A percentile compares a stretch with the other conserved stretches of the same genome.
phyloP scores from a whole-genome alignment of 2,113 vertebrate species.

The Mobula hypostoma region DNA sequence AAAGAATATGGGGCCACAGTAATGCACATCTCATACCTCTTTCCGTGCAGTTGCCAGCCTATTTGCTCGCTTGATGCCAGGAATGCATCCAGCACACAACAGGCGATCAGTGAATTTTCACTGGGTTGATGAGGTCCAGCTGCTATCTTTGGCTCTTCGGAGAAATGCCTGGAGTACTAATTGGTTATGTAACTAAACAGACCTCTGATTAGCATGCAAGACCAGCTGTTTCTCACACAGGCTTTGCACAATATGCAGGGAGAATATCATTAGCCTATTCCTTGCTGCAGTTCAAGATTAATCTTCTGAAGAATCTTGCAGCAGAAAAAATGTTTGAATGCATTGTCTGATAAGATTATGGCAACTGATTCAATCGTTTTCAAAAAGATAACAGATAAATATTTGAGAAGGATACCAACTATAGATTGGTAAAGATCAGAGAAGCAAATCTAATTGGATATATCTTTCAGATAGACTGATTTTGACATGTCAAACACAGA shows the following conservation, averaged over 20 bases:
- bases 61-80: neutral
- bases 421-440: neutral
- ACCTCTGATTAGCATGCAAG: neutral
- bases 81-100: neutral
- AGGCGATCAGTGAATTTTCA: conserved; percentile 1
- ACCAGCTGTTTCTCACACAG: neutral
- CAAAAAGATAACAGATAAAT: too few species aligned
- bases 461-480: too few species aligned
- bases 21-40: neutral
- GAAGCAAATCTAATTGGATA: too few species aligned
- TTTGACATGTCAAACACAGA: too few species aligned
- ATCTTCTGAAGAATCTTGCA: neutral
- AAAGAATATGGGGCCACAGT: neutral
- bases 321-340: neutral
- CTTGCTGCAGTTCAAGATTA: neutral
- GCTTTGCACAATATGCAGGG: neutral
- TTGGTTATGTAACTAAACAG: neutral
- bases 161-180: neutral
- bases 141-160: neutral
- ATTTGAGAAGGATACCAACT: too few species aligned
- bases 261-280: neutral
- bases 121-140: neutral
- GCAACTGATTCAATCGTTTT: too few species aligned
- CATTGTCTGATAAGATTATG: neutral
- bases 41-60: neutral